Conservation (phyloP, 2,797 vertebrate species). For the Megalops cyprinoides region DNA sequence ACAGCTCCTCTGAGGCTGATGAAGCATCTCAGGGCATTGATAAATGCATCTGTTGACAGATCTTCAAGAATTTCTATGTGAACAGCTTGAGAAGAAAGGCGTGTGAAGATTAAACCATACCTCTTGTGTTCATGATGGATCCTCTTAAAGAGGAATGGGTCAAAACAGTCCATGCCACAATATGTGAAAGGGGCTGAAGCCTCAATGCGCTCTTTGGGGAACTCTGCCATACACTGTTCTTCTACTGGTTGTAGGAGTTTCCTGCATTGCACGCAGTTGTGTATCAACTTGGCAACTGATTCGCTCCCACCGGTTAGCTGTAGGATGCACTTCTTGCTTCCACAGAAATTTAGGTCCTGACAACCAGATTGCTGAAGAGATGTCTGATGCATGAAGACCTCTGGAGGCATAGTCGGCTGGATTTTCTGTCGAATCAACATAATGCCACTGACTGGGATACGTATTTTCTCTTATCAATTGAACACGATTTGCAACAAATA, state of each 20-base stretch:
- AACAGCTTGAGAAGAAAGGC: constrained; percentile 12
- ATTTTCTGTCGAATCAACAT: no score
- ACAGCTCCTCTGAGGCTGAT: background rate
- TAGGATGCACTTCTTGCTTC: no score
- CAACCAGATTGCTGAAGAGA: no score
- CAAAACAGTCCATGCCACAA: constrained; percentile 30
- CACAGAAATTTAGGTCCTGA: no score
- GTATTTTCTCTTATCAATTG: background rate
- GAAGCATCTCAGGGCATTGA: constrained; percentile 1
- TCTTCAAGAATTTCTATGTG: constrained; percentile 24
- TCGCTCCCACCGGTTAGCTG: background rate
- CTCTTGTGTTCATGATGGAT: background rate
- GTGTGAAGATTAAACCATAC: constrained; percentile 12
- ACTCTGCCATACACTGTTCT: constrained; percentile 33
- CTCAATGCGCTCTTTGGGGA: constrained; percentile 14
- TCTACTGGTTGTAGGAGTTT: constrained; percentile 20
- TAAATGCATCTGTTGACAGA: constrained; percentile 3
- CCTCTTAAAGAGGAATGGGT: constrained; percentile 25
- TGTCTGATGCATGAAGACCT: no score
- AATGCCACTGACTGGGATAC: background rate
- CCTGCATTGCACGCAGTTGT: background rate
- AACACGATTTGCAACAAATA: background rate
- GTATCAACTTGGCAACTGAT: background rate
- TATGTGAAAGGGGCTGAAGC: constrained; percentile 26
- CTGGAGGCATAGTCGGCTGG: background rate